phyloP scores from a whole-genome alignment of 2,797 vertebrate species.

The Onychomys arenicola region DNA sequence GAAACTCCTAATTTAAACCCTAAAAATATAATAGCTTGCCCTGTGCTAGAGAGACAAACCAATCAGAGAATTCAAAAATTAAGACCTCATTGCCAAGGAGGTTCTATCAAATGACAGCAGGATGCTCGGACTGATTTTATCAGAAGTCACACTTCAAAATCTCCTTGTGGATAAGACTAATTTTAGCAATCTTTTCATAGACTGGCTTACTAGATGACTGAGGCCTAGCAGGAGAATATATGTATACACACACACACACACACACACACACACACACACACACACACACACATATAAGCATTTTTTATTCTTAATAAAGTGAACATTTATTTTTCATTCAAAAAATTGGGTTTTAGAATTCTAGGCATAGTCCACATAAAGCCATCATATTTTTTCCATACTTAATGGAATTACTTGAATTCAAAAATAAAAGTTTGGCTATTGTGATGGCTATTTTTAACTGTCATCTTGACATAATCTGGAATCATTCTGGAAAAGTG shows the following conservation, averaged over 20 bases:
- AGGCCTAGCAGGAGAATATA: conserved; percentile 45
- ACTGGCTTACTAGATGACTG: conserved; percentile 52
- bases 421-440: conserved; percentile 62
- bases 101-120: not conserved
- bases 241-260: not conserved
- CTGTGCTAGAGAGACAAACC: conserved; percentile 52
- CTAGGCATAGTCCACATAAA: conserved; percentile 78
- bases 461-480: not conserved
- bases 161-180: conserved; percentile 66
- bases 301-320: conserved; percentile 62
- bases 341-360: conserved; percentile 78
- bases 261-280: too few relatives aligned
- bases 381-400: conserved; percentile 70
- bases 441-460: not conserved
- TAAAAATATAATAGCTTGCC: conserved; percentile 18
- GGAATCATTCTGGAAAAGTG: not conserved
- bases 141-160: conserved; percentile 67
- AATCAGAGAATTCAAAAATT: conserved; percentile 54
- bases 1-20: conserved; percentile 29
- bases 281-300: too few relatives aligned
- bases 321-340: conserved; percentile 44
- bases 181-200: conserved; percentile 73
- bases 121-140: conserved; percentile 40
- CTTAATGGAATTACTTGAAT: conserved; percentile 80
- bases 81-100: conserved; percentile 23